phyloP scores from a whole-genome alignment of 2,888 invertebrate species.

The Isotomurus palustris region DNA sequence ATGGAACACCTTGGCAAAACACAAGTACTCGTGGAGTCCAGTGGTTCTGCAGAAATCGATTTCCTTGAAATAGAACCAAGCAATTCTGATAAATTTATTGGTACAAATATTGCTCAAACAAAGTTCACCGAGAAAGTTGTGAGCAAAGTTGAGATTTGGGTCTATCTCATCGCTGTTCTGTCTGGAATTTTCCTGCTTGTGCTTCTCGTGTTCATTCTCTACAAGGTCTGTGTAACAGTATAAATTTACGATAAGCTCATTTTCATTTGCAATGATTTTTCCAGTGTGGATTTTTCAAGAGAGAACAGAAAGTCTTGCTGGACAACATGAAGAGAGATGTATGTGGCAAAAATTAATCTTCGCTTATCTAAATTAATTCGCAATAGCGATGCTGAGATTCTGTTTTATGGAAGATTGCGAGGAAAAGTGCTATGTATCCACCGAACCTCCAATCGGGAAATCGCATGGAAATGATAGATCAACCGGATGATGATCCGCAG shows the following conservation, averaged over 20 bases:
- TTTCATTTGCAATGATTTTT: neutral
- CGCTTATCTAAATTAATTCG: too few species aligned
- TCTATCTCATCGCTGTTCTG: neutral
- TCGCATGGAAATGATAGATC: too few species aligned
- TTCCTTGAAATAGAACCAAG: too few species aligned
- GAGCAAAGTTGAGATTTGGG: neutral
- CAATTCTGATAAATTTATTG: neutral
- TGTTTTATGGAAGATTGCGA: too few species aligned
- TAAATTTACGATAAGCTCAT: neutral
- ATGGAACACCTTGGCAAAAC: neutral
- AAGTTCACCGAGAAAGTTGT: neutral
- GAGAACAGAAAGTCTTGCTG: neutral
- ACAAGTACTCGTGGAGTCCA: neutral
- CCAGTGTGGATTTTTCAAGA: constrained; percentile 8
- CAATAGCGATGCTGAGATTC: too few species aligned
- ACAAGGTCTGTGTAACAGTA: constrained; percentile 1
- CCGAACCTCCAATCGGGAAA: too few species aligned
- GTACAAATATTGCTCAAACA: neutral
- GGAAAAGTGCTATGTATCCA: too few species aligned
- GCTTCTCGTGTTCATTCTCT: neutral
- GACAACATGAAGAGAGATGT: neutral
- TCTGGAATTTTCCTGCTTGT: neutral
- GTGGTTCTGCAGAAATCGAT: neutral
- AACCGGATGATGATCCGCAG: too few species aligned
- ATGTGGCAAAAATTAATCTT: too few species aligned